These are phyloP conservation scores for Drosophila sordidula DNA, from an alignment of 2,888 invertebrate genomes.

Conservation along the genomic window DNA sequence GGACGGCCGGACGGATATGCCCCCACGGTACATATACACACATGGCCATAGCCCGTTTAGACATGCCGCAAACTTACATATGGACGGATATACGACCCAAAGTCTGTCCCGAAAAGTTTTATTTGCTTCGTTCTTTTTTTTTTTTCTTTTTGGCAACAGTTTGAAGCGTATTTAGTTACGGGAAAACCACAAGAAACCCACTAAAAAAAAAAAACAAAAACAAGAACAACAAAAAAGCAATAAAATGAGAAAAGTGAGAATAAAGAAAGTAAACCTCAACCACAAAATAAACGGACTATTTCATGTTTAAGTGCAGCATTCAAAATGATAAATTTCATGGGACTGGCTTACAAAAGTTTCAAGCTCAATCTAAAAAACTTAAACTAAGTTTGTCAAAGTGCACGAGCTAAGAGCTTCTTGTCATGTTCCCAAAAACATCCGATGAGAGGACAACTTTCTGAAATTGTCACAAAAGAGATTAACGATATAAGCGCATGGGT, in stretches of 20 bases:
- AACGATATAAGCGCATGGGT: neutral
- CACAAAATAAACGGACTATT: conserved; percentile 44
- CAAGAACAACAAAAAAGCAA: conserved; percentile 1
- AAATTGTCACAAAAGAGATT: conserved; percentile 13
- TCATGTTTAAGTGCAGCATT: conserved; percentile 47
- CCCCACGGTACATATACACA: neutral
- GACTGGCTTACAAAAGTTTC: conserved; percentile 31
- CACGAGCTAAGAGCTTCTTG: neutral
- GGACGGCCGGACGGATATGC: conserved; percentile 1
- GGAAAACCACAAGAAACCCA: conserved; percentile 12
- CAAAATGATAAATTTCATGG: conserved; percentile 42
- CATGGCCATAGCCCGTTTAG: conserved; percentile 1
- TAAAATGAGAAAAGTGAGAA: neutral
- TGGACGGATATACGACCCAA: conserved; percentile 19
- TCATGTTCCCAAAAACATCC: conserved; percentile 1
- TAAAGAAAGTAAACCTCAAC: conserved; percentile 6
- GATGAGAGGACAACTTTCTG: neutral
- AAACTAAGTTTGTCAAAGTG: conserved; percentile 19
- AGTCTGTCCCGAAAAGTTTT: conserved; percentile 40
- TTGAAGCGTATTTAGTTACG: conserved; percentile 30
- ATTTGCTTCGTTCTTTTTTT: conserved; percentile 19
- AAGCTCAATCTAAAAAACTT: conserved; percentile 11
- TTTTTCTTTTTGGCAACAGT: conserved; percentile 7
- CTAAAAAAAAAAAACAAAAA: conserved; percentile 2
- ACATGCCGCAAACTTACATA: conserved; percentile 30